Base-by-base conservation (phyloP, 2,888 invertebrate species). In the Eristalis tenax region DNA sequence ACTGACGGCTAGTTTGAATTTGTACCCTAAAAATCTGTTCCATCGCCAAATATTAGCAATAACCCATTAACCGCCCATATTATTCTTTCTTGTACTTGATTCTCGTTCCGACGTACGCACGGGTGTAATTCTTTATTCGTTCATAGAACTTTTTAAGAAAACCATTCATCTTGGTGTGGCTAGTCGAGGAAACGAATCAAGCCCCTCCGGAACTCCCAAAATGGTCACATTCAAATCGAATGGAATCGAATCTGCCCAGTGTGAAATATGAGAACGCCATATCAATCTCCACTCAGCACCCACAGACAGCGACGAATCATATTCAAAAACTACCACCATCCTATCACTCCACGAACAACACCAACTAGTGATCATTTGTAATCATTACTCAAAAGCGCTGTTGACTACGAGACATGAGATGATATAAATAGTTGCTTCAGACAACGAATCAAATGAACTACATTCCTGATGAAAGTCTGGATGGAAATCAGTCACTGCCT, bases 121-220 rank as follows among this genome's bases (percentile, higher is more conserved):
- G 35, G 26, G 32, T 69, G 63, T 50, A 23, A 22, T 13, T 78
- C 77, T 70, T 5, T 64, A 59, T 65, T 65, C 59, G 59, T 59
- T 10, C 65, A 79, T 70, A 35, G 59, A 43, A 15, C 18, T 76
- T 43, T 56, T 23, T 38, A n/a, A 22, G 8, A 63, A 28, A 13
- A 63, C n/a, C 50, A 50, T 50, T 50, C 50, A 50, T 38, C 35
- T 66, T 40, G 59, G 56, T 56, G 56, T 64, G 38, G 56, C 4
- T 38, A 28, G 15, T 28, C 11, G 64, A 65, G 78, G 70, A 78
- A 64, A n/a, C 50, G 26, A 8, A 56, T 18, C 38, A 13, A 65
- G 64, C 18, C 64, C 38, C 71, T 71, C 59, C 64, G 78, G 71
- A 71, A 59, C 64, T 73, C 73, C 73, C 40, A 43, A 79, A 66